Percentiles rank a stretch among this genome's conserved stretches.
phyloP scores from a whole-genome alignment of 2,113 vertebrate species.

The Stigmatopora argus region DNA sequence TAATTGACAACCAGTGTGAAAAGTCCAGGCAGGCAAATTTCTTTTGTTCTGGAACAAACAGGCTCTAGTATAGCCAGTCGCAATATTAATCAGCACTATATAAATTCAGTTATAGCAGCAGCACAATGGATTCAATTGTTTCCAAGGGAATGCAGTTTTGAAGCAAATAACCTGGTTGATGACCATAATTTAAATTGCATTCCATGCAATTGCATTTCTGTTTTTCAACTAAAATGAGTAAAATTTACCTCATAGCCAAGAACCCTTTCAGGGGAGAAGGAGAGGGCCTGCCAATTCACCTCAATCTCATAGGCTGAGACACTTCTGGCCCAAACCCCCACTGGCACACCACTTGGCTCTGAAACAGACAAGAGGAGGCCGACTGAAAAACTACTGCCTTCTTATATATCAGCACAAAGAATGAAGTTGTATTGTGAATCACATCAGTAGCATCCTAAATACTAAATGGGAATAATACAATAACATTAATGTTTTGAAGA shows the following conservation, averaged over 20 bases:
- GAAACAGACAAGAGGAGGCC: slow-evolving; percentile 51
- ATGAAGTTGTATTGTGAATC: slow-evolving; percentile 7
- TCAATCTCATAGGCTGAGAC: slow-evolving; percentile 84
- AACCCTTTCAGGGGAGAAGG: slow-evolving; percentile 82
- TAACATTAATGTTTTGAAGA: slow-evolving; percentile 25
- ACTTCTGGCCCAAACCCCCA: slow-evolving; percentile 78
- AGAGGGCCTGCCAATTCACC: slow-evolving; percentile 82
- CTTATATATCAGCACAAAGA: slow-evolving; percentile 27
- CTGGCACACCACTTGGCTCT: slow-evolving; percentile 84
- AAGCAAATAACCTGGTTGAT: slow-evolving; percentile 46
- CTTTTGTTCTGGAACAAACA: slow-evolving; percentile 46
- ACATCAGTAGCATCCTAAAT: neutral
- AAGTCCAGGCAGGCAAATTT: slow-evolving; percentile 39
- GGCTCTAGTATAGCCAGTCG: slow-evolving; percentile 38
- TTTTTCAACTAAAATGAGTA: slow-evolving; percentile 60
- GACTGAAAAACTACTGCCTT: slow-evolving; percentile 31
- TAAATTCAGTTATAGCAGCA: slow-evolving; percentile 45
- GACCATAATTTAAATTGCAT: slow-evolving; percentile 50
- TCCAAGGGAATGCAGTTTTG: slow-evolving; percentile 48
- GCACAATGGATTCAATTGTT: slow-evolving; percentile 42
- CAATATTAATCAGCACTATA: slow-evolving; percentile 40
- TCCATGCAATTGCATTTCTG: slow-evolving; percentile 50
- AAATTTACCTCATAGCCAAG: slow-evolving; percentile 89
- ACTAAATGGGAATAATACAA: neutral
- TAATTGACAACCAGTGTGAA: slow-evolving; percentile 34